phyloP scores from a whole-genome alignment of 2,797 vertebrate genomes.

The Acipenser transmontanus region DNA sequence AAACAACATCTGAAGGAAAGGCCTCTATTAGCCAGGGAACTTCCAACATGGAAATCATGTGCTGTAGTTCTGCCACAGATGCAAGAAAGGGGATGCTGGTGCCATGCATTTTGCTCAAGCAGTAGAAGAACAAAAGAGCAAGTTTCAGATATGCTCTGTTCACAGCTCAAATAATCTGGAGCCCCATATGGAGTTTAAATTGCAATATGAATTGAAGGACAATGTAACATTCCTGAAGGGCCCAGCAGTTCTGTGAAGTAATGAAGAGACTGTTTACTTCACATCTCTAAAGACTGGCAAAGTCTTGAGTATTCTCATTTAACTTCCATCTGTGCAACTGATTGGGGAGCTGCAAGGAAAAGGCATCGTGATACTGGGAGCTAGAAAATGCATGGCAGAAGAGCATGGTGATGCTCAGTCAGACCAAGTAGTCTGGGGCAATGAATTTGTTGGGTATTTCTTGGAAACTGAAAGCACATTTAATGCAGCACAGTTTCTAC shows the following conservation, averaged over 20 bases:
- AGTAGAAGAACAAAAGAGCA: conserved; percentile 25
- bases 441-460: conserved; percentile 52
- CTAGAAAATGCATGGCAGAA: conserved; percentile 28
- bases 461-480: conserved; percentile 55
- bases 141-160: conserved; percentile 63
- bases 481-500: conserved; percentile 56
- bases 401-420: conserved; percentile 20
- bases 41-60: conserved; percentile 49
- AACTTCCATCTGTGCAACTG: conserved; percentile 58
- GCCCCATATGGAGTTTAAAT: conserved; percentile 57
- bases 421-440: conserved; percentile 39
- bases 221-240: conserved; percentile 63
- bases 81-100: conserved; percentile 52
- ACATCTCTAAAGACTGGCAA: conserved; percentile 46
- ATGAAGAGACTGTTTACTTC: conserved; percentile 53
- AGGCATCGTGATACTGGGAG: conserved; percentile 64
- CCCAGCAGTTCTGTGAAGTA: conserved; percentile 75
- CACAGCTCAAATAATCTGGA: conserved; percentile 56
- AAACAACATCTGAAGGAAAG: conserved; percentile 48
- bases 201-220: conserved; percentile 60
- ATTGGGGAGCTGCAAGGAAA: conserved; percentile 60
- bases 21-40: conserved; percentile 37
- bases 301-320: conserved; percentile 55
- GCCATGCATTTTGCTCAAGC: conserved; percentile 65
- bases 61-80: conserved; percentile 53